These are phyloP conservation scores for Turritopsis rubra DNA, from an alignment of 30 jellyfish, hydroid and myxozoan species.

Conservation along the genomic window DNA sequence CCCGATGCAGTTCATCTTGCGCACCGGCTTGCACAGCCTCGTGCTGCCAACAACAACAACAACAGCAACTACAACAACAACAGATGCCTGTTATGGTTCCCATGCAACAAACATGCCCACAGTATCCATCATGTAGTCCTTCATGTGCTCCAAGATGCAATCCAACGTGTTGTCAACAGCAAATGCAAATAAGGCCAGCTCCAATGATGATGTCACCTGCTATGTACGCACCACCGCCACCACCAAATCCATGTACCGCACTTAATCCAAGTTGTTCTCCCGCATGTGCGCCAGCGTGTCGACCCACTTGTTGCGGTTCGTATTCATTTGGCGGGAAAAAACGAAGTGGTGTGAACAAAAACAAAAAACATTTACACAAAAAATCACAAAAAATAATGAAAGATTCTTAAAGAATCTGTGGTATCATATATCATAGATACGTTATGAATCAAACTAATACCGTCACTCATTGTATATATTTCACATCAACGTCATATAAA, in stretches of 20 bases:
- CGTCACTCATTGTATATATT: neutral
- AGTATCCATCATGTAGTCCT: slow-evolving; percentile 34
- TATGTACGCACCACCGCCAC: slow-evolving; percentile 39
- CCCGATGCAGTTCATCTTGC: slow-evolving; percentile 70
- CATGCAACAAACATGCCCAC: slow-evolving; percentile 23
- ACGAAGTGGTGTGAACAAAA: slow-evolving; percentile 28
- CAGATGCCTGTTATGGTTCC: slow-evolving; percentile 20
- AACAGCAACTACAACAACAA: slow-evolving; percentile 46
- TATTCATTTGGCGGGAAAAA: slow-evolving; percentile 21
- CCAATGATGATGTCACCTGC: slow-evolving; percentile 38
- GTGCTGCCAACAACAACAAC: slow-evolving; percentile 72
- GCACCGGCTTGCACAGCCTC: slow-evolving; percentile 59
- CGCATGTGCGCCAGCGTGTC: slow-evolving; percentile 49
- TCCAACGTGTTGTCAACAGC: slow-evolving; percentile 53
- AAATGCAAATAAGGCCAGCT: slow-evolving; percentile 10
- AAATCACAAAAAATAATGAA: neutral
- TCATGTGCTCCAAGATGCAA: slow-evolving; percentile 64
- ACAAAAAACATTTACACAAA: slow-evolving; percentile 2
- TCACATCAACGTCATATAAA: neutral
- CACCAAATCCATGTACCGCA: slow-evolving; percentile 20
- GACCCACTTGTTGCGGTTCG: slow-evolving; percentile 30
- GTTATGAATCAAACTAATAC: too few relatives aligned
- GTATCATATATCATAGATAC: too few relatives aligned
- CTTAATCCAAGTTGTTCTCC: slow-evolving; percentile 33
- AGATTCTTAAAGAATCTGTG: neutral